phyloP scores from a whole-genome alignment of 1,140 invertebrate species.

The Maconellicoccus hirsutus region DNA sequence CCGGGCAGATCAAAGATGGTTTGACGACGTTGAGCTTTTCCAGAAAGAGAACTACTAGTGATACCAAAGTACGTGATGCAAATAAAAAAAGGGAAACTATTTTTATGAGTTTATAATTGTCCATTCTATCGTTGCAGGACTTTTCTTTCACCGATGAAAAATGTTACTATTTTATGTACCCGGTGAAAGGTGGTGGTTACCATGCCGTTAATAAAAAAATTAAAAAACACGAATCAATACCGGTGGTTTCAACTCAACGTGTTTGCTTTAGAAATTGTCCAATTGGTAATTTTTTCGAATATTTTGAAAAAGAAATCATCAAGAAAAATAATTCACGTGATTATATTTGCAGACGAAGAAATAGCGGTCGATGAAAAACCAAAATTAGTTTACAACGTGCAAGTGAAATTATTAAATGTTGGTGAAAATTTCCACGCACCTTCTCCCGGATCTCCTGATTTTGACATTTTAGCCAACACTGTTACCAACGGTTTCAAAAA shows the following conservation, averaged over 20 bases:
- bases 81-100: neutral
- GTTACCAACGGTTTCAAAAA: constrained; percentile 46
- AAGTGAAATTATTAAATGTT: constrained; percentile 60
- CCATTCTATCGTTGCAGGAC: constrained; percentile 50
- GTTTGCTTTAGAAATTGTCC: constrained; percentile 74
- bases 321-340: neutral
- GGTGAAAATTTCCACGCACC: constrained; percentile 64
- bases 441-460: constrained; percentile 51
- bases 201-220: constrained; percentile 76
- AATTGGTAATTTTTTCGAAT: constrained; percentile 45
- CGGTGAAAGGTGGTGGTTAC: constrained; percentile 68
- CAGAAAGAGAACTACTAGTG: constrained; percentile 62
- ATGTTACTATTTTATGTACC: constrained; percentile 81
- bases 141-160: constrained; percentile 67
- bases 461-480: constrained; percentile 54
- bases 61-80: constrained; percentile 43
- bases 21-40: constrained; percentile 66
- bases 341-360: constrained; percentile 28
- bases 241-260: constrained; percentile 60
- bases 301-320: neutral
- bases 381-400: constrained; percentile 52
- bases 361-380: constrained; percentile 42
- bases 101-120: no score
- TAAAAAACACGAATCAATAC: constrained; percentile 62
- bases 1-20: constrained; percentile 59